A percentile compares a stretch with the other conserved stretches of the same genome.
Conservation (phyloP, 2,888 invertebrate species). For the Cordilura impudica region DNA sequence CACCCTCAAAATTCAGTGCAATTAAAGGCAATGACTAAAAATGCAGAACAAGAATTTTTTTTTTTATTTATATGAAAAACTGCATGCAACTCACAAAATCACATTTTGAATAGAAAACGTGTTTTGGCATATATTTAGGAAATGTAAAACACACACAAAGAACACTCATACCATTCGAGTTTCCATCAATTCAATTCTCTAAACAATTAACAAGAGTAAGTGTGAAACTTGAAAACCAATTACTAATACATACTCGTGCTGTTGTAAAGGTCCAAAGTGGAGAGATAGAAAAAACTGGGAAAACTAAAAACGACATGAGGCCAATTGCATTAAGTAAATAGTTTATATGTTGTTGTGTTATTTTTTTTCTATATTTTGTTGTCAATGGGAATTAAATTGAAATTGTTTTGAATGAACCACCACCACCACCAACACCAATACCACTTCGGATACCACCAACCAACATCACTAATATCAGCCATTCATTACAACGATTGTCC, state of each 20-base stretch:
- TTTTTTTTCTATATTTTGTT: conserved; percentile 70
- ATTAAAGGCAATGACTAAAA: conserved; percentile 49
- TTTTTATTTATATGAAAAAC: conserved; percentile 10
- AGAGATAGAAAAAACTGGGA: background rate
- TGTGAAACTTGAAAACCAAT: conserved; percentile 56
- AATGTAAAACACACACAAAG: conserved; percentile 27
- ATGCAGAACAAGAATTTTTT: conserved; percentile 40
- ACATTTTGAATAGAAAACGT: conserved; percentile 47
- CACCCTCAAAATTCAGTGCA: conserved; percentile 47
- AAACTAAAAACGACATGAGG: conserved; percentile 64
- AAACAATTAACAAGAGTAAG: conserved; percentile 49
- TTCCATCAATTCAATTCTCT: background rate
- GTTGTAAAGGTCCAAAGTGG: conserved; percentile 60
- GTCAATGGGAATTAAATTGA: conserved; percentile 75
- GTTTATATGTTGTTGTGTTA: conserved; percentile 15
- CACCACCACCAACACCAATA: conserved; percentile 54
- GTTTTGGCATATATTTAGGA: conserved; percentile 60
- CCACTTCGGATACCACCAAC: conserved; percentile 9
- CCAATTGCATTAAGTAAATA: conserved; percentile 63
- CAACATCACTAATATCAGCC: conserved; percentile 45
- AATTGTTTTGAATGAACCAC: conserved; percentile 65
- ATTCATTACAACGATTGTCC: conserved; percentile 14
- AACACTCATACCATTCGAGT: background rate
- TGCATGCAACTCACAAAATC: background rate
- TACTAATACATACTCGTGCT: conserved; percentile 67